Base-by-base conservation (phyloP, 2,113 vertebrate species). In the Apteryx owenii region DNA sequence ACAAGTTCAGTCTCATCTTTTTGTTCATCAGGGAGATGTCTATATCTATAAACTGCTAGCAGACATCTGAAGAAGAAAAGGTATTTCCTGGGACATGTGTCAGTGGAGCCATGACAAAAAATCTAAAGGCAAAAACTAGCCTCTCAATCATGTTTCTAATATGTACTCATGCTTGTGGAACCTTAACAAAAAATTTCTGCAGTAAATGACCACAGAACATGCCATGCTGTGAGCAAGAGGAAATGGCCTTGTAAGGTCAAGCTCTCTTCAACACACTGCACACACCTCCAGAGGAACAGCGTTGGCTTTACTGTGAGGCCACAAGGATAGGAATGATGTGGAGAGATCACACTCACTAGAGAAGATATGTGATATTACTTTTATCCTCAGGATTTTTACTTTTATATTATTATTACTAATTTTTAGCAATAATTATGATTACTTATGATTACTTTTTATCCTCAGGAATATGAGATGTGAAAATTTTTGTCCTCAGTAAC, bases 221-320 rank as follows among this genome's bases (percentile, higher is more conserved):
- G 16, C 5, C 36, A 60, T 20, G 9, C 36, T 31, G 15, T 12
- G 38, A 85, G 64, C 5, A 84, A 50, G 4, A 69, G 8, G 4
- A 65, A 81, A 54, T 51, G 68, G 15, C 9, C 10, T 65, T 78
- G 9, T 54, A 73, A 78, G 5, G 8, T 68, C 29, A 61, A 71
- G 15, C 12, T 81, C 17, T 65, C n/a, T 15, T 70, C 60, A 70
- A 15, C 26, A 54, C 7, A 26, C 17, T 46, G 17, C 20, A 33
- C 2, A 3, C 5, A 36, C 1, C 3, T 12, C 33, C 1, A 7
- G 36, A 78, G 53, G 2, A 69, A 14, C 4, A 46, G 7, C 6
- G 64, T 64, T 81, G 25, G 21, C 23, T 58, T 62, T 61, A 19
- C 44, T 36, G 20, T 13, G 64, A 72, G 83, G 23, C 9, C 58